Base-by-base conservation (phyloP, 2,797 vertebrate genomes). In the Gallinago stenura region DNA sequence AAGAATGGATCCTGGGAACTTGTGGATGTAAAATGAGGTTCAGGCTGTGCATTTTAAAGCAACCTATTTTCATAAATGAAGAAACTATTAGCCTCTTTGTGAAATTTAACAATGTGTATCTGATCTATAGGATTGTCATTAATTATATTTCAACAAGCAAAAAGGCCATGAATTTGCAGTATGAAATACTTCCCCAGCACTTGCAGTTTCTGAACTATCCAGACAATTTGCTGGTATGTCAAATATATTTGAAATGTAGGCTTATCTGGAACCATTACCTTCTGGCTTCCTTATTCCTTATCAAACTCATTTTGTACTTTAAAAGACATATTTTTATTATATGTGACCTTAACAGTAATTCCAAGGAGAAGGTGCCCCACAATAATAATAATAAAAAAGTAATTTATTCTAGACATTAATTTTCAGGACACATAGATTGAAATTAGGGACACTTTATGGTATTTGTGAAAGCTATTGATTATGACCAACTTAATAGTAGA, bases 221-320 rank as follows among this genome's bases (percentile, higher is more conserved):
- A 80, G 80, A 48, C 15, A 94, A 94, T 95, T 95, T 95, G 62
- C 51, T 95, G 26, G 24, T 48, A 19, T 93, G 69, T 89, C 69
- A 95, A 97, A 96, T 83, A 76, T 26, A 89, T 95, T 95, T 90
- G 76, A 96, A 97, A 95, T 20, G 20, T 82, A 80, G 18, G 37
- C 30, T 97, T 97, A 95, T 95, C 65, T 92, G 69, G 66, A 97
- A 50, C 68, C 83, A 95, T 58, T 94, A 94, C 79, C 91, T 97
- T 96, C 77, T 96, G 88, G 83, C 33, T 92, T 95, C 84, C 96
- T 41, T 89, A 80, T 94, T 94, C 78, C 90, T 97, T 97, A 97
- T 92, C 79, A 87, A 85, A 92, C 61, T 92, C 26, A 91, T 94
- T 71, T 92, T 93, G 21, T 88, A 83, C 51, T 96, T 96, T 95